Percentiles rank a stretch among this genome's conserved stretches.
phyloP scores from a whole-genome alignment of 2,888 invertebrate species.

The Kryphioiulus occultus region DNA sequence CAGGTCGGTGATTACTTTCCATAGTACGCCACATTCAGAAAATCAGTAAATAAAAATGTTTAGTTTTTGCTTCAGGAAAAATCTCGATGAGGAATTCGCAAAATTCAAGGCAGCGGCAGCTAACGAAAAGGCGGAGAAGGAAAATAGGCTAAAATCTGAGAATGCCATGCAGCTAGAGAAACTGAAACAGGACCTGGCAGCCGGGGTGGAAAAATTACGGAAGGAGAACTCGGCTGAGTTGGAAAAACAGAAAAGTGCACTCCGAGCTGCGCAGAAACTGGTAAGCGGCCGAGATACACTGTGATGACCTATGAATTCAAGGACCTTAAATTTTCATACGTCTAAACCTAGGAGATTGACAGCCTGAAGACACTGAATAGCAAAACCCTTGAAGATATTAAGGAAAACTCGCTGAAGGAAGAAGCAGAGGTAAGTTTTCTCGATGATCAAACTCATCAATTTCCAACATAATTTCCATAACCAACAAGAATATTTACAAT shows the following conservation, averaged over 20 bases:
- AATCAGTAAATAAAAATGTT: background rate
- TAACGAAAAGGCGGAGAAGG: background rate
- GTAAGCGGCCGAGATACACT: background rate
- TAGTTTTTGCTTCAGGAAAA: background rate
- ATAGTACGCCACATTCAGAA: background rate
- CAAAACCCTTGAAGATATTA: constrained; percentile 1
- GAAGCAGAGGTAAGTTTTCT: background rate
- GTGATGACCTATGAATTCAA: too few relatives aligned
- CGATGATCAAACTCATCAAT: background rate
- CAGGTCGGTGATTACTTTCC: background rate
- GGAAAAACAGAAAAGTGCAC: background rate
- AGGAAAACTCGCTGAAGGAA: background rate
- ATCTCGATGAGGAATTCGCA: background rate
- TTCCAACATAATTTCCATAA: background rate
- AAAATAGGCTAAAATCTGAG: background rate
- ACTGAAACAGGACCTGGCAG: background rate
- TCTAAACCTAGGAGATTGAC: background rate
- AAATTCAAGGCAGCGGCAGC: background rate
- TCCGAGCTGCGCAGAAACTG: background rate
- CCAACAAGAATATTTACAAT: too few relatives aligned
- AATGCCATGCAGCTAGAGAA: background rate
- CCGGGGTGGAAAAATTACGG: background rate
- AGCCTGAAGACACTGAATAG: background rate
- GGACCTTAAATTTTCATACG: background rate
- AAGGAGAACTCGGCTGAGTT: background rate